Conservation (phyloP, 2,113 vertebrate species). For the Egretta garzetta region DNA sequence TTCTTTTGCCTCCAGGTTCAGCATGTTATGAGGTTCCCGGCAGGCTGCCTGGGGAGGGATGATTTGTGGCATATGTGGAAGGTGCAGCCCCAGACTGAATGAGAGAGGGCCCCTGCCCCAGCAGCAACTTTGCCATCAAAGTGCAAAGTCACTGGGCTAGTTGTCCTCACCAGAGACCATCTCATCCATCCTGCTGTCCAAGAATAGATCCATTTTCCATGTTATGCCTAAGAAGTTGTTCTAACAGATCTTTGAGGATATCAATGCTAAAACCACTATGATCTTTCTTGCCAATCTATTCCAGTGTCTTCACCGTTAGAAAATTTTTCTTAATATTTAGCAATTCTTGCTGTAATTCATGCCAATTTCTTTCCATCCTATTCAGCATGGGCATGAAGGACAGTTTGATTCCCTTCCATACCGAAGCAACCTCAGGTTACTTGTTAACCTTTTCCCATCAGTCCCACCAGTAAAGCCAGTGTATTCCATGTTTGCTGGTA, state of each 20-base stretch:
- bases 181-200: neutral
- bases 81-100: neutral
- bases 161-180: neutral
- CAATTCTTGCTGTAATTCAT: neutral
- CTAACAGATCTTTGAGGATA: neutral
- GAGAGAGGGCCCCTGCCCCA: neutral
- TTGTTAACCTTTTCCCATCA: neutral
- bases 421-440: neutral
- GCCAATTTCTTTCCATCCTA: neutral
- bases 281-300: neutral
- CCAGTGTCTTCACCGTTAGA: neutral
- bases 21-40: neutral
- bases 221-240: neutral
- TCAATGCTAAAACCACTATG: neutral
- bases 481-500: neutral
- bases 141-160: neutral
- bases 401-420: neutral
- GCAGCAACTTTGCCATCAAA: neutral
- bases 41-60: neutral
- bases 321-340: neutral
- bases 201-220: neutral
- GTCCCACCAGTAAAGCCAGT: neutral
- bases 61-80: neutral
- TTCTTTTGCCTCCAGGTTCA: neutral
- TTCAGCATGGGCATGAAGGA: neutral